These are phyloP conservation scores for Rhyzopertha dominica DNA, from an alignment of 1,140 invertebrate species.

Conservation along the genomic window DNA sequence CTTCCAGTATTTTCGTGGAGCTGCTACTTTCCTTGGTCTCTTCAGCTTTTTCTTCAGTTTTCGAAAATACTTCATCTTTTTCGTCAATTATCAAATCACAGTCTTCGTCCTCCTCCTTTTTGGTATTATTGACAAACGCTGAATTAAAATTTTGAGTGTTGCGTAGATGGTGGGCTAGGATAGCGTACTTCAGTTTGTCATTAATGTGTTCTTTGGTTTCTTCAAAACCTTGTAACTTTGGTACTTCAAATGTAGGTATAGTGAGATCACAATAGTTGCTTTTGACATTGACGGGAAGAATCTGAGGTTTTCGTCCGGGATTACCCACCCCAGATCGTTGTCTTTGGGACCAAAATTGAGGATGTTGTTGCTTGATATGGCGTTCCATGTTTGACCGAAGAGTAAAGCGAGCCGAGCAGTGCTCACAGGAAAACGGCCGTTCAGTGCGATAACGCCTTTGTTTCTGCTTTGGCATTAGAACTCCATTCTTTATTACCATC, in stretches of 20 bases:
- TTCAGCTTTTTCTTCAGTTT: slow-evolving; percentile 21
- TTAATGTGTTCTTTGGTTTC: slow-evolving; percentile 41
- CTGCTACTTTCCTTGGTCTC: slow-evolving; percentile 17
- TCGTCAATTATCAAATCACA: slow-evolving; percentile 67
- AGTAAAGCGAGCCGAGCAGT: slow-evolving; percentile 84
- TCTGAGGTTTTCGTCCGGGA: slow-evolving; percentile 46
- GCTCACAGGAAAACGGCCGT: slow-evolving; percentile 81
- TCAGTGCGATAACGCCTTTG: slow-evolving; percentile 87
- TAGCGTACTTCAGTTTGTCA: slow-evolving; percentile 73
- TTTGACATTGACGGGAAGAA: slow-evolving; percentile 20
- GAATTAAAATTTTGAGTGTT: slow-evolving; percentile 30
- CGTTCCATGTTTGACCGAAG: slow-evolving; percentile 89
- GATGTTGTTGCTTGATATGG: slow-evolving; percentile 91
- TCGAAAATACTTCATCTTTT: slow-evolving; percentile 37
- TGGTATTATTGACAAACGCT: slow-evolving; percentile 14
- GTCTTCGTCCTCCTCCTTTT: slow-evolving; percentile 57
- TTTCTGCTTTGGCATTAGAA: slow-evolving; percentile 85
- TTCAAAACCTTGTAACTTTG: slow-evolving; percentile 37
- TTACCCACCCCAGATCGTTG: slow-evolving; percentile 54
- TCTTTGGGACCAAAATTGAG: slow-evolving; percentile 76
- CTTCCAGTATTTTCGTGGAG: slow-evolving; percentile 29
- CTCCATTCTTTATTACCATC: slow-evolving; percentile 86
- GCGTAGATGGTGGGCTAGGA: slow-evolving; percentile 71
- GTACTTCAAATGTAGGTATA: slow-evolving; percentile 35
- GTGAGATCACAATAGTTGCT: slow-evolving; percentile 32